Evolutionary conservation across 2,797 vertebrate genomes (phyloP), one percentile per base, ranked within the genome.

Genomic region (Lophius americanus): DNA sequence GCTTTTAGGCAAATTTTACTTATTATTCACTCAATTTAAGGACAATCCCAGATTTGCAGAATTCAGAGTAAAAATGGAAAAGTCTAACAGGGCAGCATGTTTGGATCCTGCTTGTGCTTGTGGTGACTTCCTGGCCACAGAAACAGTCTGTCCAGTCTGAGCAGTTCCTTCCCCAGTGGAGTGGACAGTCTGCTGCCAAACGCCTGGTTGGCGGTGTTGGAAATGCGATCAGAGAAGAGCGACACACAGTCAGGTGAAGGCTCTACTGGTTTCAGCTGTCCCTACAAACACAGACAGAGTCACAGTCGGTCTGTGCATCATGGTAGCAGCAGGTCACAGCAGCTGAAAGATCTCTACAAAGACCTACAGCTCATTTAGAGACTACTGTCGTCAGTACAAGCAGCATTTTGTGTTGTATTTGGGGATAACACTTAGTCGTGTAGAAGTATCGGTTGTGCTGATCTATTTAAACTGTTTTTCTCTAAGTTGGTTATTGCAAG

Each of bases 181-280:
- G 90, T 95, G 73, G 91, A 89, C 73, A 95, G 54, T 50, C 93
- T 89, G 76, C 93, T 96, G 57, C 94, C 94, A 38, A 91, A 88
- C 2, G 51, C 82, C 71, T 90, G 91, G 86, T 90, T 95, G 8
- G 73, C 80, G 0, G 92, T 95, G 69, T 84, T 95, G 69, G 95
- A 95, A 62, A 94, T 42, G 0, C 70, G 80, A 10, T 93, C 89
- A 0, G 93, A 95, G 76, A 93, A 95, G 73, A 92, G 52, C 2
- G 94, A 59, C 12, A 91, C 53, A 0, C 81, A 60, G 53, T 72
- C 85, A 9, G 94, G 91, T 14, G 93, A 72, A 60, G 85, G 72
- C 32, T 89, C 76, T 3, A 92, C 83, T 44, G 90, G 79, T 81
- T 89, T 94, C 50, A 65, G 92, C 50, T 86, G 84, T 43, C 94